Evolutionary conservation across 2,888 invertebrate genomes (phyloP).

Genomic region (Bellardia pandia): DNA sequence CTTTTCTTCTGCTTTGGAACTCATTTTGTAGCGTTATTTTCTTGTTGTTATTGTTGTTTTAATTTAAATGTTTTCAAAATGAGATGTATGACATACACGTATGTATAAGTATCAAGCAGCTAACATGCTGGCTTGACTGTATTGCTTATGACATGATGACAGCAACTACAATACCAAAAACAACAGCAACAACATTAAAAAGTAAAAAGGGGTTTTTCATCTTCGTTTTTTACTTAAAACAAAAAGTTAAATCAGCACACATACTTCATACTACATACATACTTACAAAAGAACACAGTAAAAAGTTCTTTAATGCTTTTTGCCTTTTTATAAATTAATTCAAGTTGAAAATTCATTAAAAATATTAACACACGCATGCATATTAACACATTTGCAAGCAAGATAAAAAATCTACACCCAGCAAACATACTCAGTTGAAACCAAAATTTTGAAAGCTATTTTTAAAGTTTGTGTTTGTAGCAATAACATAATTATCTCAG

Average conservation of each 20-base stretch:
- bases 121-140: conserved; percentile 21
- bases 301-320: conserved; percentile 62
- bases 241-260: conserved; percentile 22
- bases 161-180: conserved; percentile 35
- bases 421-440: no score
- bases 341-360: conserved; percentile 79
- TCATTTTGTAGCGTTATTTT: conserved; percentile 70
- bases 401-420: not conserved
- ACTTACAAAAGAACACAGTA: not conserved
- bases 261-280: no score
- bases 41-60: conserved; percentile 13
- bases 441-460: no score
- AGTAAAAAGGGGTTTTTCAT: conserved; percentile 55
- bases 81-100: not conserved
- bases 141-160: conserved; percentile 62
- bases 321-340: conserved; percentile 77
- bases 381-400: conserved; percentile 54
- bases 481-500: no score
- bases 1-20: conserved; percentile 77
- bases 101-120: conserved; percentile 34
- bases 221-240: conserved; percentile 56
- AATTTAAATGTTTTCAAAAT: conserved; percentile 46
- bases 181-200: conserved; percentile 34
- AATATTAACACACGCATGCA: conserved; percentile 76
- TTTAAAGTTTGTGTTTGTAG: no score